phyloP scores from a whole-genome alignment of 2,888 invertebrate genomes.

The Hylaea fasciaria region DNA sequence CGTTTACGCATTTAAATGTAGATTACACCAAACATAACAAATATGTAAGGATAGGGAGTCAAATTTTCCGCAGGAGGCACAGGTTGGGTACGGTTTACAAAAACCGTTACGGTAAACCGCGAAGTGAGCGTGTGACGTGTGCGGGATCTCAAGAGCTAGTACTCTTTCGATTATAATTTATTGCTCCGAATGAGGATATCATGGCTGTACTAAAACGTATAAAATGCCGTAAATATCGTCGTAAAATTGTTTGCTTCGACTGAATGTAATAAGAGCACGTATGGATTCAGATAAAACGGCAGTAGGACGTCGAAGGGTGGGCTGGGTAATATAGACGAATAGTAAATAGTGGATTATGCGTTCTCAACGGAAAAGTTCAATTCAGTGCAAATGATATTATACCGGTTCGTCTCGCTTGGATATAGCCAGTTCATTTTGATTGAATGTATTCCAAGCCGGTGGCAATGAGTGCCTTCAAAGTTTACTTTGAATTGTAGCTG shows the following conservation, averaged over 20 bases:
- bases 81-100: too few species aligned
- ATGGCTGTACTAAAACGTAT: constrained; percentile 51
- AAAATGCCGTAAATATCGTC: constrained; percentile 75
- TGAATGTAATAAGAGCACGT: constrained; percentile 72
- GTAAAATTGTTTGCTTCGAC: constrained; percentile 73
- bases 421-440: too few species aligned
- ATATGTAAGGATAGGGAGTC: too few species aligned
- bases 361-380: too few species aligned
- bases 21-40: too few species aligned
- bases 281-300: constrained; percentile 47
- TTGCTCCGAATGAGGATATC: constrained; percentile 62
- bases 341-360: constrained; percentile 3
- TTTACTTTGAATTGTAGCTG: too few species aligned
- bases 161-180: constrained; percentile 81
- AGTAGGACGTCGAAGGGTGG: constrained; percentile 38
- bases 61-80: too few species aligned
- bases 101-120: constrained; percentile 45
- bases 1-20: too few species aligned
- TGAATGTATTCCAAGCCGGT: too few species aligned
- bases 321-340: constrained; percentile 16
- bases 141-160: constrained; percentile 73
- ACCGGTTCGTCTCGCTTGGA: too few species aligned
- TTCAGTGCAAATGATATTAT: too few species aligned
- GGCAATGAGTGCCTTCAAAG: too few species aligned
- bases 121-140: constrained; percentile 80